phyloP scores from a whole-genome alignment of 2,113 vertebrate genomes.

The Picathartes gymnocephalus region DNA sequence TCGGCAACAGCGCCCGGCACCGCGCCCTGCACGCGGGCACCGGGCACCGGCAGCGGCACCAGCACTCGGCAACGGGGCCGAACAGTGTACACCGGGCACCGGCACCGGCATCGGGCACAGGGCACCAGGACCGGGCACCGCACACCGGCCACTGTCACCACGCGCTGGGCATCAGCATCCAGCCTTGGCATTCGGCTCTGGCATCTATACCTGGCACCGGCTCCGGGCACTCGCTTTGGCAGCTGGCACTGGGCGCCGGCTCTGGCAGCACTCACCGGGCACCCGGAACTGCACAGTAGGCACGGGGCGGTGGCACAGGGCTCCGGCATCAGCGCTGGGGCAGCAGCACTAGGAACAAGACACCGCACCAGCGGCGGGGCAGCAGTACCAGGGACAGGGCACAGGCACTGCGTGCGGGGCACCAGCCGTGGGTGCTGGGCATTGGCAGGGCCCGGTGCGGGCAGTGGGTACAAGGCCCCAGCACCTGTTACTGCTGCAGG shows the following conservation, averaged over 20 bases:
- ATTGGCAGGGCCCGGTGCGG: background rate
- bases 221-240: background rate
- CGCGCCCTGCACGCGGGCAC: too few relatives aligned
- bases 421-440: background rate
- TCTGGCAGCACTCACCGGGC: background rate
- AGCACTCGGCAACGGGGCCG: background rate
- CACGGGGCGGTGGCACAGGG: background rate
- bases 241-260: background rate
- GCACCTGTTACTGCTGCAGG: background rate
- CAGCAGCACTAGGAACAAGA: background rate
- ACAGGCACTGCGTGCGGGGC: background rate
- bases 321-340: background rate
- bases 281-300: accelerated
- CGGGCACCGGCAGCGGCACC: too few relatives aligned
- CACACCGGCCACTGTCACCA: background rate
- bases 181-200: background rate
- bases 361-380: background rate
- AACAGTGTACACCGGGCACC: background rate
- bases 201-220: background rate
- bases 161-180: background rate
- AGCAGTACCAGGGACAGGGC: background rate
- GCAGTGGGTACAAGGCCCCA: background rate
- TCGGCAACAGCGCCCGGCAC: too few relatives aligned
- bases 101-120: background rate
- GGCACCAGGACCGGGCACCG: background rate